Base-by-base conservation (phyloP, 2,888 invertebrate species). In the Tachystola acroxantha region DNA sequence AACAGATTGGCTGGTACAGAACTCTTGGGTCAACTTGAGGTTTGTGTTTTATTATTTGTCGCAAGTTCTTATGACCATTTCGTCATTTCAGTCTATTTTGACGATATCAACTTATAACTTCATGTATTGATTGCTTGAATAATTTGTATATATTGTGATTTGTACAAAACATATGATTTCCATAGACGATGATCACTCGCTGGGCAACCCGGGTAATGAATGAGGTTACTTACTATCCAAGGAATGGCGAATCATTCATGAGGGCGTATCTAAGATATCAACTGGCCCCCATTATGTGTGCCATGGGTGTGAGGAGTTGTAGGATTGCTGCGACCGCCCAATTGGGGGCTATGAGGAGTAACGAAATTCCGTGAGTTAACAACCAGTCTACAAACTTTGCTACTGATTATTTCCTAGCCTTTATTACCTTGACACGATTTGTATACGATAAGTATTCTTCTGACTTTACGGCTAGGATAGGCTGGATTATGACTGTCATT, bases 181-280 rank as follows among this genome's bases (percentile, higher is more conserved):
- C n/a, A n/a, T n/a, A n/a, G n/a, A n/a, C 1, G 0, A 11, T 54
- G 10, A 69, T 85, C 16, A 29, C 39, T 1, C n/a, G 31, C 0
- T 84, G 80, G 84, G 51, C 75, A 0, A 28, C 42, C 0, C 50
- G 29, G 0, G 67, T 63, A 0, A 84, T 85, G 50, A 36, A 0
- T 1, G 34, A 54, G 0, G 42, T 86, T 2, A 57, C 53, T 0
- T 85, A 85, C 53, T 20, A 36, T 3, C 69, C 72, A 0, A 16
- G 25, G 0, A 0, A 40, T 0, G 39, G 39, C 1, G 85, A 85
- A 10, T 14, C 46, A 1, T 86, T 79, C 55, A 82, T 85, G 78
- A 50, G 49, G 1, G 68, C 77, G 0, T 84, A 81, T 49, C 53
- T 82, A 24, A 71, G 85, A 6, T 75, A 58, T 40, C 76, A 79